A percentile compares a stretch with the other conserved stretches of the same genome.
Evolutionary conservation across 2,888 invertebrate genomes (phyloP).

Genomic region (Selenia dentaria): DNA sequence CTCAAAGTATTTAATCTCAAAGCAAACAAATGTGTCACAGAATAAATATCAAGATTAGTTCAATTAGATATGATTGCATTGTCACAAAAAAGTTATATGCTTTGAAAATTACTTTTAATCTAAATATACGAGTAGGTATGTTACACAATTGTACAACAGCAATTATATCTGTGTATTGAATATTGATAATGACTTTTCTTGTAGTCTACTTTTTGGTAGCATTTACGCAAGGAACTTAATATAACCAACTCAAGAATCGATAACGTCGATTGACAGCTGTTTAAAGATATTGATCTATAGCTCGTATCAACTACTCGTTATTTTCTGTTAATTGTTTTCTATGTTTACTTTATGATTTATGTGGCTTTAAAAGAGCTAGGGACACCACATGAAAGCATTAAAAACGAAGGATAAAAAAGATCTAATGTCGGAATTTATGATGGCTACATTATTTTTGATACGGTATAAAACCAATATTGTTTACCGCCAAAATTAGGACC

Average conservation of each 20-base stretch:
- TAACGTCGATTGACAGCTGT: conserved; percentile 51
- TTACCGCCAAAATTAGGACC: not conserved
- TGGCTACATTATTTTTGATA: too few relatives aligned
- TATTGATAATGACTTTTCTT: conserved; percentile 10
- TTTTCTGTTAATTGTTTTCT: conserved; percentile 53
- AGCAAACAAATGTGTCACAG: too few relatives aligned
- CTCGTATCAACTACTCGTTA: conserved; percentile 44
- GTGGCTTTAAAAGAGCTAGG: conserved; percentile 26
- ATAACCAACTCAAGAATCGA: conserved; percentile 34
- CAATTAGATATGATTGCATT: too few relatives aligned
- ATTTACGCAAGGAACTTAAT: conserved; percentile 10
- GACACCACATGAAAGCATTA: too few relatives aligned
- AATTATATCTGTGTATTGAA: not conserved
- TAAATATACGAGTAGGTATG: too few relatives aligned
- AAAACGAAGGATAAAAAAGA: too few relatives aligned
- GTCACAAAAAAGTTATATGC: too few relatives aligned
- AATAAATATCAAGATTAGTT: too few relatives aligned
- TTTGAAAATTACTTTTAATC: too few relatives aligned
- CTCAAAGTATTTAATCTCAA: too few relatives aligned
- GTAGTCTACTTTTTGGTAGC: not conserved
- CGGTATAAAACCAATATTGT: too few relatives aligned
- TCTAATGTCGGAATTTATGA: too few relatives aligned
- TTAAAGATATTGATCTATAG: conserved; percentile 54
- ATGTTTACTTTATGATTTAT: conserved; percentile 45
- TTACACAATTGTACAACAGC: conserved; percentile 5